phyloP scores from a whole-genome alignment of 2,888 invertebrate species.

The Ormyrus nitidulus region DNA sequence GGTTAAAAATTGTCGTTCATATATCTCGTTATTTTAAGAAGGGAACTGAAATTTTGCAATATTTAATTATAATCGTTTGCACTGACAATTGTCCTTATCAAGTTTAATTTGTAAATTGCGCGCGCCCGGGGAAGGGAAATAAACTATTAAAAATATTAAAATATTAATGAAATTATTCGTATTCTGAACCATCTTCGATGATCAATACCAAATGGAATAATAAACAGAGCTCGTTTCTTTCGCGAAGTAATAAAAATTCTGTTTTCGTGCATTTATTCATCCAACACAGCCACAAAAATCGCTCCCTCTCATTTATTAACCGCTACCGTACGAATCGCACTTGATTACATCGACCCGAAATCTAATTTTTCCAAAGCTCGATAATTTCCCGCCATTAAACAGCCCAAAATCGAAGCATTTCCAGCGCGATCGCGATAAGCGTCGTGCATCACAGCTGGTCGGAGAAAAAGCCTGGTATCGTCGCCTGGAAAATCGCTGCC shows the following conservation, averaged over 20 bases:
- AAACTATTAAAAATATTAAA: not conserved
- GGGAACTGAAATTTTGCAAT: too few species aligned
- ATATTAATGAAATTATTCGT: constrained; percentile 32
- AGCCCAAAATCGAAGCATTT: too few species aligned
- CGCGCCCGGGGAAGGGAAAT: not conserved
- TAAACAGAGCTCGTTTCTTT: constrained; percentile 36
- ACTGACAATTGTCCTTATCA: too few species aligned
- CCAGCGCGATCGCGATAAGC: too few species aligned
- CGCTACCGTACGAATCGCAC: not conserved
- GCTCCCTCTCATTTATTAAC: constrained; percentile 22
- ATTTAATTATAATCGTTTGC: too few species aligned
- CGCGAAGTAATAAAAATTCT: constrained; percentile 21
- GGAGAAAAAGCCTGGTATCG: too few species aligned
- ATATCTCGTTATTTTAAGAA: too few species aligned
- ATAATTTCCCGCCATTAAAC: too few species aligned
- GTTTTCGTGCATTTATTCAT: constrained; percentile 37
- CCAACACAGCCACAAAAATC: constrained; percentile 28
- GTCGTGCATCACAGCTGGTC: constrained; percentile 49
- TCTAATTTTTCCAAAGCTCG: too few species aligned
- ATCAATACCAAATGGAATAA: constrained; percentile 35
- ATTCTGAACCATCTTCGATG: constrained; percentile 1
- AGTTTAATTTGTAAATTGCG: not conserved
- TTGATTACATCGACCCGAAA: constrained; percentile 5
- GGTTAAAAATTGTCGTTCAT: too few species aligned
- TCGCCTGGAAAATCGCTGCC: too few species aligned